Evolutionary conservation across 2,797 vertebrate species (phyloP).

Genomic region (Vultur gryphus): DNA sequence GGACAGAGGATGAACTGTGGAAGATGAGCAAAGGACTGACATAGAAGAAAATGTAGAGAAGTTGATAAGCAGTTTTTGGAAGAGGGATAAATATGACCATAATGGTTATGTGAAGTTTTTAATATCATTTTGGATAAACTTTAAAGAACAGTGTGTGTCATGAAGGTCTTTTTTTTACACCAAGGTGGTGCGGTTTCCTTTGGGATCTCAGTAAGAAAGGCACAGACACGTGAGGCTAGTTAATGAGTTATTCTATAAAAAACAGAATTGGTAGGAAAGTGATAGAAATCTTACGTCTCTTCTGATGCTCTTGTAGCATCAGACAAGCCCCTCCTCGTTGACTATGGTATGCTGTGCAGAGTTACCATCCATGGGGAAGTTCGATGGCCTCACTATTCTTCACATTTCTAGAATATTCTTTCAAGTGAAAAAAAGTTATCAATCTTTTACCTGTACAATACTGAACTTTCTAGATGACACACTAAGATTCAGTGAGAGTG

Average conservation of each 20-base stretch:
- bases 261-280: not conserved
- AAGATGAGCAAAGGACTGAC: not conserved
- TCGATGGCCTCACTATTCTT: not conserved
- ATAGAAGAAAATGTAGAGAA: not conserved
- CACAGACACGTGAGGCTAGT: not conserved
- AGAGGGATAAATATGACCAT: not conserved
- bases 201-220: not conserved
- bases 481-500: not conserved
- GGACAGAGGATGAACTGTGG: not conserved
- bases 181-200: not conserved
- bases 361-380: not conserved
- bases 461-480: not conserved
- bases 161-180: not conserved
- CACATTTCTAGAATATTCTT: not conserved
- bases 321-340: fast-evolving
- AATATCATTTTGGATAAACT: not conserved
- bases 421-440: not conserved
- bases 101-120: not conserved
- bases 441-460: not conserved
- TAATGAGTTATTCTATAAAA: not conserved
- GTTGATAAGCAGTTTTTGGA: not conserved
- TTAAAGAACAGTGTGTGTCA: not conserved
- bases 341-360: not conserved
- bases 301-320: not conserved
- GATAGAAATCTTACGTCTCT: not conserved